Evolutionary conservation across 2,797 vertebrate species (phyloP), one percentile per base, ranked within the genome.

Genomic region (Arctocebus calabarensis): DNA sequence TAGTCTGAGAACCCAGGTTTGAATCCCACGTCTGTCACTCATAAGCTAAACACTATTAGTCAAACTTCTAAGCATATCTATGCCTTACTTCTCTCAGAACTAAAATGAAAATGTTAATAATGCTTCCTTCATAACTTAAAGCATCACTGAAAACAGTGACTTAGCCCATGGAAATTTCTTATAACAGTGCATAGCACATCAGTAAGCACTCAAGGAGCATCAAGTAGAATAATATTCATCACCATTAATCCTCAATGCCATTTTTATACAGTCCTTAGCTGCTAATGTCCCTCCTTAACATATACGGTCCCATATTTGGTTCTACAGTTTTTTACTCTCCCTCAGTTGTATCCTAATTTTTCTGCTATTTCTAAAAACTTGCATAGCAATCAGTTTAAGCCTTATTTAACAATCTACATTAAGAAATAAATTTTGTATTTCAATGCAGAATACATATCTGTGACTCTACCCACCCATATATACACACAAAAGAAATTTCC

Each of bases 361-460:
- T 48, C 7, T 68, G 3, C 14, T 59, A 74, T 86, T 94, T 78
- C 7, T 23, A 77, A 62, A 84, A 70, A 40, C 0, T 22, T 78
- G 43, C 84, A 81, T 17, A 93, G 32, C 12, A 92, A 84, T 52
- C 5, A 20, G 1, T 57, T 87, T 19, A 61, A 82, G 14, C 6
- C 27, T 82, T 64, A 12, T 61, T 59, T 68, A 29, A 62, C 12
- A 68, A 14, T 0, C 17, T 74, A 32, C 37, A 82, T 34, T 37
- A 81, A 37, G 32, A 75, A 81, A 78, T 75, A 59, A 32, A 74
- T 29, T 93, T 94, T 81, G 13, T 70, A 59, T 87, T 88, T 90
- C 10, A 86, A 48, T 78, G 16, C 8, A 90, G 1, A 61, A 64
- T 0, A n/a, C 11, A 75, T 59, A 90, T 8, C 77, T 59, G 37